Base-by-base conservation (phyloP, 2,797 vertebrate genomes). In the Halcyon chelicuti region DNA sequence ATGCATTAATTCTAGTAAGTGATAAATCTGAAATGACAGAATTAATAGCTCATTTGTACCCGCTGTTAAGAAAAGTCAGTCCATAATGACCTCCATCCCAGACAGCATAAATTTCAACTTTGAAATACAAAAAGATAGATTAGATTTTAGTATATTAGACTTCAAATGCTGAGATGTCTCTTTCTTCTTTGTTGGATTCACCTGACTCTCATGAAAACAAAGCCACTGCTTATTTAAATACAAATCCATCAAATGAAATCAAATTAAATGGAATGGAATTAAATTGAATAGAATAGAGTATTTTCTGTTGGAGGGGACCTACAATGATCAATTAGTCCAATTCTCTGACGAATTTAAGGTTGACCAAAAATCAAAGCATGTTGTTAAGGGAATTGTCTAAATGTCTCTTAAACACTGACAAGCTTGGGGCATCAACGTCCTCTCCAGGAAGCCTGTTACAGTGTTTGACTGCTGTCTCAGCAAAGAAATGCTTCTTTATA, bases 361-460 rank as follows among this genome's bases (percentile, higher is more conserved):
- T n/a, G 31, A 55, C 12, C 54, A 55, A 55, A 55, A 55, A 12
- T n/a, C n/a, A 55, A n/a, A 55, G 19, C 54, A 55, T n/a, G 19
- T 22, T 55, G 20, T n/a, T n/a, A 55, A 55, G 54, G 52, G 31
- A 19, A n/a, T n/a, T 47, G n/a, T 29, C 35, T 19, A 62, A 80
- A 65, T 35, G 21, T 14, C 42, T 49, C 4, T 77, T 68, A 70
- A 39, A 46, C 10, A 35, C 12, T 46, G n/a, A 35, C 37, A 52
- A 21, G 4, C 12, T 20, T 63, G 12, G 17, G 10, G 2, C 25
- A 28, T 23, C 1, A 0, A 35, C 7, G 7, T 31, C 33, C 3
- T 75, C 51, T 47, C 18, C 10, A 75, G 28, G 10, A 81, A 75
- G 15, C 5, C 37, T 40, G 3, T 23, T 57, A 14, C 44, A 40